Percentiles rank a stretch among this genome's conserved stretches.
These are phyloP conservation scores for Maconellicoccus hirsutus DNA, from an alignment of 1,140 invertebrate genomes.

Conservation along the genomic window DNA sequence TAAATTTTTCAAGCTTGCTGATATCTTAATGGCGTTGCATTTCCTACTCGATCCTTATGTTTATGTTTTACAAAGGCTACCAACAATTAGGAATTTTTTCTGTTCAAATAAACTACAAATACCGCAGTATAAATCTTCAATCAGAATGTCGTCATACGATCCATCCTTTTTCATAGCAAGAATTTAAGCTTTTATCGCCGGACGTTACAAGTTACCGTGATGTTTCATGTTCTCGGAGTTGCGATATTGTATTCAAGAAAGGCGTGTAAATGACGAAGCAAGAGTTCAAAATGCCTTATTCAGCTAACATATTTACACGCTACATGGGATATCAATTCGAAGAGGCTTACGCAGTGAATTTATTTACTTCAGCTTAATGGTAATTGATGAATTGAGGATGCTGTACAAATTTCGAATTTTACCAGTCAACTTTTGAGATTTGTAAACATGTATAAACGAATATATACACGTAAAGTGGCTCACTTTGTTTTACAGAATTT, in stretches of 20 bases:
- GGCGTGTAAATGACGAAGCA: not conserved
- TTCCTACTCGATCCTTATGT: slow-evolving; percentile 71
- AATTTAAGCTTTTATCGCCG: not conserved
- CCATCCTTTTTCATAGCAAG: not conserved
- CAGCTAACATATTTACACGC: not conserved
- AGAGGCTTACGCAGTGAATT: not conserved
- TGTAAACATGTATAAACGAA: too few species aligned
- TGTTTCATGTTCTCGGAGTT: not conserved
- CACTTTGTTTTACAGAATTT: too few species aligned
- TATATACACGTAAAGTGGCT: too few species aligned
- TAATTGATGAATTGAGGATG: too few species aligned
- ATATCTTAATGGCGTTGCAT: slow-evolving; percentile 65
- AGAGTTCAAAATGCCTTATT: not conserved
- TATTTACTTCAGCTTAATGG: too few species aligned
- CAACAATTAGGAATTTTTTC: slow-evolving; percentile 22
- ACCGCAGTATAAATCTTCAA: not conserved
- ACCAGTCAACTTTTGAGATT: too few species aligned
- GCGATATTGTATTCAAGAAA: not conserved
- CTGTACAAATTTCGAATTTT: too few species aligned
- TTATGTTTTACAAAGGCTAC: slow-evolving; percentile 48
- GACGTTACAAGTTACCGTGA: not conserved
- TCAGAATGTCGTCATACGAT: not conserved
- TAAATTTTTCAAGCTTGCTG: slow-evolving; percentile 47
- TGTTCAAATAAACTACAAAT: not conserved
- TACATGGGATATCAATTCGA: not conserved